Conservation (phyloP, 2,113 vertebrate genomes). For the Gnathonemus echidnorhynchus region DNA sequence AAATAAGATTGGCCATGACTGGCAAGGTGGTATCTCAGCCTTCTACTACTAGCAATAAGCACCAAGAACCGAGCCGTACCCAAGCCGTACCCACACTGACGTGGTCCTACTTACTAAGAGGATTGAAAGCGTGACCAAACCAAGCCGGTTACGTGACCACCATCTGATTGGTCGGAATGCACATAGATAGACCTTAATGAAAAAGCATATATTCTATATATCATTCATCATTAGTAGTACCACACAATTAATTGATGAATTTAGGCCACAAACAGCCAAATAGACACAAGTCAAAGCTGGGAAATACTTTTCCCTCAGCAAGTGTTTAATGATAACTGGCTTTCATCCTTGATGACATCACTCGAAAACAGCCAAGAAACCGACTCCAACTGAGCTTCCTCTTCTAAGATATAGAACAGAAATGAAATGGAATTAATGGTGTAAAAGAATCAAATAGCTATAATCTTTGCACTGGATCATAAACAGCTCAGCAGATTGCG, state of each 20-base stretch:
- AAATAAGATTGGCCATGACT: constrained; percentile 6
- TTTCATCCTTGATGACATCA: not conserved
- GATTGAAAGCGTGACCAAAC: too few relatives aligned
- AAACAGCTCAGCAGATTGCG: not conserved
- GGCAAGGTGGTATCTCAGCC: not conserved
- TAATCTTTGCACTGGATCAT: not conserved
- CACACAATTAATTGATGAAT: too few relatives aligned
- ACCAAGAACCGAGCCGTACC: not conserved
- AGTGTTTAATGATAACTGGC: not conserved
- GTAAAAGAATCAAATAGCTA: not conserved
- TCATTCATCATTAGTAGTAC: too few relatives aligned
- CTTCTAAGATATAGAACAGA: not conserved
- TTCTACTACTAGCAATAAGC: not conserved
- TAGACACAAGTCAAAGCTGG: not conserved
- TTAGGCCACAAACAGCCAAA: not conserved
- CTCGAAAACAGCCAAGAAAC: not conserved
- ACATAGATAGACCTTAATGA: too few relatives aligned
- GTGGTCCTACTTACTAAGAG: not conserved
- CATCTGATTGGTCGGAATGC: too few relatives aligned
- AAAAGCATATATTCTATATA: too few relatives aligned
- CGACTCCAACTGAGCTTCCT: not conserved
- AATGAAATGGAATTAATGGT: constrained; percentile 1
- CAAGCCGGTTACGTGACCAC: too few relatives aligned
- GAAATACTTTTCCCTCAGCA: not conserved
- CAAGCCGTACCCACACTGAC: not conserved